Base-by-base conservation (phyloP, 1,140 invertebrate genomes). In the Venustaconcha ellipsiformis region DNA sequence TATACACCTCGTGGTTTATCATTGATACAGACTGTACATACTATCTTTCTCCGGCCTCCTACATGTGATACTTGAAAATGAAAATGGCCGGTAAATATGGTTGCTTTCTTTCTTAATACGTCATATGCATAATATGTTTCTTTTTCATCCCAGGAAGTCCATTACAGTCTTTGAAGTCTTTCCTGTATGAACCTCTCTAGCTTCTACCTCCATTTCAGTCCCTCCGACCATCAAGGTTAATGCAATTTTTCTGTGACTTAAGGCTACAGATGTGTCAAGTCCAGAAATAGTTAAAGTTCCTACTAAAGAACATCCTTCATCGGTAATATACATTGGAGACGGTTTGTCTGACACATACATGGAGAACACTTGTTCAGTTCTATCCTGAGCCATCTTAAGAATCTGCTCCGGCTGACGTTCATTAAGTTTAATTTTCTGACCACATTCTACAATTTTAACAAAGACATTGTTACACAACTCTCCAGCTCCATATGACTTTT, bases 201-300 rank as follows among this genome's bases (percentile, higher is more conserved):
- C 82, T 63, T 67, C 72, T 4, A 83, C 75, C 30, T 77, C 64
- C 23, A 83, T 37, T 63, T 83, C 80, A n/a, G 79, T 81, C 4
- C 78, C 82, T 15, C 79, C 82, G 58, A 81, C 78, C 11, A 30
- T 68, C n/a, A 83, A 72, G 13, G 14, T 48, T 48, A 75, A 58
- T 5, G 76, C 67, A 15, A 37, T 26, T 14, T 72, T 70, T 48
- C 72, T 75, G 2, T 63, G 26, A 3, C 59, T 67, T 17, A 77
- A 57, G 0, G 81, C 74, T 18, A 78, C 67, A 15, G 63, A 57
- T 1, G 80, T 74, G 12, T 48, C 57, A 59, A 82, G 74, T 20
- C 71, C 23, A 20, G 79, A 79, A 15, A 82, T 67, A 18, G 77
- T 67, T 20, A 30, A 14, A 67, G 77, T 80, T 14, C 67, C 74